These are phyloP conservation scores for Siniperca scherzeri DNA, from an alignment of 2,797 vertebrate genomes.

Conservation along the genomic window DNA sequence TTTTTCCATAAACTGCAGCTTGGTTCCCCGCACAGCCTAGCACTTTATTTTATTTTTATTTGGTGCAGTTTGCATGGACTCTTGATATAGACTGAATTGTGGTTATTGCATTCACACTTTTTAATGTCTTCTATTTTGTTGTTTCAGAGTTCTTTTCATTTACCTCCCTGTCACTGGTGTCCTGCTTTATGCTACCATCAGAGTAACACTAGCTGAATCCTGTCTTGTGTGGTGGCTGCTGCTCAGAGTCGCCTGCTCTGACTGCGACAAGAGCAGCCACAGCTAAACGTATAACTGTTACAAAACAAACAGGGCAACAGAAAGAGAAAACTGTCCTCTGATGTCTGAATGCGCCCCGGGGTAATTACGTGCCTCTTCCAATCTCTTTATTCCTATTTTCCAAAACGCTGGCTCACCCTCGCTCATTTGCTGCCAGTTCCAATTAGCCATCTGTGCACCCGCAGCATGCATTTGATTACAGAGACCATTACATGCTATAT, in stretches of 20 bases:
- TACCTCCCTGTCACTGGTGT: background rate
- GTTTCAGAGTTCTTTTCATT: background rate
- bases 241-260: constrained; percentile 4
- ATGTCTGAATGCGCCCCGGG: constrained; percentile 53
- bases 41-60: background rate
- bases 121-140: background rate
- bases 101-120: background rate
- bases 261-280: constrained; percentile 30
- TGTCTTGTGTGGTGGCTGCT: background rate
- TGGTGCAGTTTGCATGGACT: background rate
- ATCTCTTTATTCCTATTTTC: constrained; percentile 55
- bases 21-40: background rate
- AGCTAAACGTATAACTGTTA: constrained; percentile 34
- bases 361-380: constrained; percentile 56
- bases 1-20: background rate
- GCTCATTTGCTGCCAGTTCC: constrained; percentile 52
- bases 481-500: constrained; percentile 13
- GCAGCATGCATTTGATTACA: constrained; percentile 46
- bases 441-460: constrained; percentile 42
- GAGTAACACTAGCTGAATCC: background rate
- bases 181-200: background rate
- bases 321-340: constrained; percentile 43
- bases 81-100: background rate
- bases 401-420: constrained; percentile 40
- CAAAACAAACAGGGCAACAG: constrained; percentile 52